These are phyloP conservation scores for Temnothorax rugatulus DNA, from an alignment of 2,888 invertebrate genomes.

Conservation along the genomic window DNA sequence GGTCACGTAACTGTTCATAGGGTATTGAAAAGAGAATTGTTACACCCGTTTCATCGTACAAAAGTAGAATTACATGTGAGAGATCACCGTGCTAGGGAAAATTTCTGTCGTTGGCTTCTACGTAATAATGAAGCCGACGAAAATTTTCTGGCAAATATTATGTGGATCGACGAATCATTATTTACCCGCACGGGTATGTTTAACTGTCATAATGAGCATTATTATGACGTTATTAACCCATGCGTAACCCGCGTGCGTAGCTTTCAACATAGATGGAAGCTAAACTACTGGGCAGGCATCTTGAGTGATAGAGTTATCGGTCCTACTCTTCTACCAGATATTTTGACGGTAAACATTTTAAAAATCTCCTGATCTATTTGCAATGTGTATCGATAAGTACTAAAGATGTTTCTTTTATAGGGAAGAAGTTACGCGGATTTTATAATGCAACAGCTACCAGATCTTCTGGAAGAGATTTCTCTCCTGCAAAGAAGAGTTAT, in stretches of 20 bases:
- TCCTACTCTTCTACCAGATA: too few relatives aligned
- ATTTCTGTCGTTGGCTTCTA: background rate
- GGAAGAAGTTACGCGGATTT: too few relatives aligned
- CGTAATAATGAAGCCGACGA: background rate
- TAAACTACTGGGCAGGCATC: too few relatives aligned
- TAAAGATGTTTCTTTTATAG: too few relatives aligned
- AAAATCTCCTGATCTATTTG: too few relatives aligned
- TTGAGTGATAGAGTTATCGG: too few relatives aligned
- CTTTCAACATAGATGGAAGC: too few relatives aligned
- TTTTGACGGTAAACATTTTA: too few relatives aligned
- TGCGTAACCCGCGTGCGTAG: background rate
- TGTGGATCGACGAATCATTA: background rate
- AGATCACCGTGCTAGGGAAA: background rate
- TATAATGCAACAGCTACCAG: too few relatives aligned
- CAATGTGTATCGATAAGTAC: too few relatives aligned
- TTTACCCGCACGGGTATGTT: background rate
- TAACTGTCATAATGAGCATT: background rate
- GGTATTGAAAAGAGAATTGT: background rate
- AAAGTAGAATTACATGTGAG: background rate
- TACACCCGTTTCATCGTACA: background rate
- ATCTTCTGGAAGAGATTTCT: too few relatives aligned
- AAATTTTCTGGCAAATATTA: background rate
- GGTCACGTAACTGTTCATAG: background rate
- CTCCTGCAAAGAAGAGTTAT: too few relatives aligned
- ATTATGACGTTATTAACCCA: background rate